Evolutionary conservation across 2,888 invertebrate genomes (phyloP).

Genomic region (Sinelater perroti): DNA sequence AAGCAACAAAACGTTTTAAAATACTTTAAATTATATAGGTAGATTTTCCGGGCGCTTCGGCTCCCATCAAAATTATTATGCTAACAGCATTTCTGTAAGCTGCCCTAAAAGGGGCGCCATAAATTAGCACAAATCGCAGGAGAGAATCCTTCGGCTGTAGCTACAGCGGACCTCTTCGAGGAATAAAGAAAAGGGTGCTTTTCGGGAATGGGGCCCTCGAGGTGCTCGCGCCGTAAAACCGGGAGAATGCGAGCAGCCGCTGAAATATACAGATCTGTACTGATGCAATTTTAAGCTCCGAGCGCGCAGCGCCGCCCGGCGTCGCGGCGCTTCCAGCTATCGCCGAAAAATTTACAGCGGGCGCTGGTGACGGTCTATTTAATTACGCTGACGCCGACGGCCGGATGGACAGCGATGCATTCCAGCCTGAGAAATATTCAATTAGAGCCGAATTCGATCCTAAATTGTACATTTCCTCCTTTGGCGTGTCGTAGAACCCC

Average conservation of each 20-base stretch:
- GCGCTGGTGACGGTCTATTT: conserved; percentile 1
- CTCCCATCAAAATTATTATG: conserved; percentile 5
- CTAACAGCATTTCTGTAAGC: conserved; percentile 8
- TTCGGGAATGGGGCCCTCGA: conserved; percentile 22
- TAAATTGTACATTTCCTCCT: not conserved
- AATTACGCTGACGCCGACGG: not conserved
- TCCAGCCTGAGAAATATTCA: not conserved
- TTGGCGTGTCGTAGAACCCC: too few species aligned
- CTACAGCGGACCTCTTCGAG: conserved; percentile 19
- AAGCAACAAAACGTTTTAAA: too few species aligned
- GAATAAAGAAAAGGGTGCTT: conserved; percentile 24
- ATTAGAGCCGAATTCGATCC: not conserved
- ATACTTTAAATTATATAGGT: too few species aligned
- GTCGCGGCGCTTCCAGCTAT: not conserved
- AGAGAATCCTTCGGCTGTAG: conserved; percentile 13
- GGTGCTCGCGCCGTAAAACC: conserved; percentile 22
- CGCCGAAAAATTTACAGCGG: not conserved
- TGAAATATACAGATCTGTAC: conserved; percentile 22
- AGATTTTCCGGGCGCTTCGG: not conserved
- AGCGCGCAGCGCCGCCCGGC: not conserved
- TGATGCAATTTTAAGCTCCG: conserved; percentile 27
- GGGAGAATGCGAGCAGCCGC: conserved; percentile 19
- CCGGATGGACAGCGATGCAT: not conserved
- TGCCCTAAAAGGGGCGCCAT: conserved; percentile 1
- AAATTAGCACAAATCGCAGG: conserved; percentile 21